Conservation (phyloP, 2,888 invertebrate genomes). For the Nephrotoma guestfalica region DNA sequence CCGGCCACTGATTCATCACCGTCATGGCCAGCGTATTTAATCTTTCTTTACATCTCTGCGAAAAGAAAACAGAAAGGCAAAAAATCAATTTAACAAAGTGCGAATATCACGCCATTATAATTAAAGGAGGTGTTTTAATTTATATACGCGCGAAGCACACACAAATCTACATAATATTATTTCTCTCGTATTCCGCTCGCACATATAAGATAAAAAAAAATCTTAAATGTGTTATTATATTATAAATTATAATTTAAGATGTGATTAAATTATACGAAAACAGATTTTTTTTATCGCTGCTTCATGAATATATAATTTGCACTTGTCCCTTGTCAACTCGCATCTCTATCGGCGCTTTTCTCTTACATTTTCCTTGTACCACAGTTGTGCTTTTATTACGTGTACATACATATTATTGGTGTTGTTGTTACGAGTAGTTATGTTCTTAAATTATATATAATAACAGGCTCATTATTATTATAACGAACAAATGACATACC, state of each 20-base stretch:
- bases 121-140: not conserved
- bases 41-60: slow-evolving; percentile 89
- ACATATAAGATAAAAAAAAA: not conserved
- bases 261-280: slow-evolving; percentile 1
- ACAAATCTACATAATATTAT: not conserved
- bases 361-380: not conserved
- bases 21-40: slow-evolving; percentile 86
- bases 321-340: not conserved
- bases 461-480: not conserved
- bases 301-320: slow-evolving; percentile 4
- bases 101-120: not conserved
- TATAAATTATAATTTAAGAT: slow-evolving; percentile 1
- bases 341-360: not conserved
- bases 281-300: not conserved
- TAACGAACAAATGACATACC: not conserved
- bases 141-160: not conserved
- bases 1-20: slow-evolving; percentile 97
- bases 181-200: not conserved
- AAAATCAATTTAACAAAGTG: not conserved
- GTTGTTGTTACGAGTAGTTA: not conserved
- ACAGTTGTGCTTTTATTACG: not conserved
- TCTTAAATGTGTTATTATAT: slow-evolving; percentile 1
- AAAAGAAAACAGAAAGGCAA: slow-evolving; percentile 29
- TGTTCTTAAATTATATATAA: not conserved
- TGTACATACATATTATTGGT: not conserved